Conservation (phyloP, 2,888 invertebrate genomes). For the Aradus depressus region DNA sequence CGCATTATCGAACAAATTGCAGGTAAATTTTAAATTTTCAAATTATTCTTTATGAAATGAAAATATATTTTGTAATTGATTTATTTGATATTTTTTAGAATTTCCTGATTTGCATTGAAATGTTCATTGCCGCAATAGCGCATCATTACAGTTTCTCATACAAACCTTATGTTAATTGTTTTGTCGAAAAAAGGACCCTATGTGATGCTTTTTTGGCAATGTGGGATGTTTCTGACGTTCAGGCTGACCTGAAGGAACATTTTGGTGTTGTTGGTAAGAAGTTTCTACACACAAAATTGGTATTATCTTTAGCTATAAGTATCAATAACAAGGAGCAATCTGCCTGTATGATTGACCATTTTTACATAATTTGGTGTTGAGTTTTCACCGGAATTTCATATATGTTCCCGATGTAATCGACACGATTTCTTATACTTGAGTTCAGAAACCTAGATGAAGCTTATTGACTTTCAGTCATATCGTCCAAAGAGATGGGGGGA, state of each 20-base stretch:
- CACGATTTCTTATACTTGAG: no score
- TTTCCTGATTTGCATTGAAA: conserved; percentile 93
- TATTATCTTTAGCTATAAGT: no score
- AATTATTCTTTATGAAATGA: not conserved
- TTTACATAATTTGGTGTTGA: no score
- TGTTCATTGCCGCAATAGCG: conserved; percentile 91
- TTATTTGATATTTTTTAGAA: conserved; percentile 49
- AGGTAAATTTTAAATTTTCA: conserved; percentile 46
- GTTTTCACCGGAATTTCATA: no score
- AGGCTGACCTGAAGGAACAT: conserved; percentile 84
- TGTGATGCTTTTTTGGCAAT: conserved; percentile 77
- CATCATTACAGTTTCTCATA: conserved; percentile 96
- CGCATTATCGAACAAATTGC: conserved; percentile 68
- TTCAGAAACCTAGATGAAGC: no score
- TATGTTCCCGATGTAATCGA: no score
- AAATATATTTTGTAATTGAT: not conserved
- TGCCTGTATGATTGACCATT: no score
- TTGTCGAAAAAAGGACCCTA: conserved; percentile 41
- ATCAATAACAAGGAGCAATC: no score
- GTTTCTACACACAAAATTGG: not conserved
- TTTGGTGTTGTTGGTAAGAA: conserved; percentile 72
- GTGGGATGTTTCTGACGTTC: conserved; percentile 96
- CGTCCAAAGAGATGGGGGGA: no score
- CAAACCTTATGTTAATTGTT: conserved; percentile 51
- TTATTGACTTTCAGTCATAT: no score